Conservation (phyloP, 2,113 vertebrate genomes). For the Tretioscincus oriximinensis region DNA sequence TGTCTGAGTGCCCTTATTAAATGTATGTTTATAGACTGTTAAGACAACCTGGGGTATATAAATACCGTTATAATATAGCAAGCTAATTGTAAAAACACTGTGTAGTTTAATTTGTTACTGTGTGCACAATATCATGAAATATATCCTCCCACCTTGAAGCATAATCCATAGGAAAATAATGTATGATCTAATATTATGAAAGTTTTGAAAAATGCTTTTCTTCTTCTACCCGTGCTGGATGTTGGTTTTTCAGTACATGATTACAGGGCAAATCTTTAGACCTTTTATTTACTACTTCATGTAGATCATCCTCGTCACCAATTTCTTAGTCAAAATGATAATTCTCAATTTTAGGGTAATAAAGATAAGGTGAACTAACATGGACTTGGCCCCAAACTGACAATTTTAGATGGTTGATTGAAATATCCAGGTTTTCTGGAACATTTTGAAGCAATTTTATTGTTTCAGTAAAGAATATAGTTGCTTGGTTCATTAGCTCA, state of each 20-base stretch:
- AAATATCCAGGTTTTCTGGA: slow-evolving; percentile 16
- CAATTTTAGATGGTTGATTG: slow-evolving; percentile 8
- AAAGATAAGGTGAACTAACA: background rate
- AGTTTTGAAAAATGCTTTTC: background rate
- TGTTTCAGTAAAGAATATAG: slow-evolving; percentile 33
- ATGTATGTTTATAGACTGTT: slow-evolving; percentile 28
- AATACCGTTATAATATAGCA: slow-evolving; percentile 33
- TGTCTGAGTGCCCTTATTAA: slow-evolving; percentile 38
- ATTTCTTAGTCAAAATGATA: background rate
- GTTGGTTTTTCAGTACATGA: background rate
- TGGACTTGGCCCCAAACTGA: background rate
- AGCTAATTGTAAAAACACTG: slow-evolving; percentile 33
- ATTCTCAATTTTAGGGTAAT: background rate
- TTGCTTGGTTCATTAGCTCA: slow-evolving; percentile 39
- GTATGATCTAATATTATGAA: slow-evolving; percentile 15
- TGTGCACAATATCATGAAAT: slow-evolving; percentile 33
- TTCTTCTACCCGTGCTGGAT: background rate
- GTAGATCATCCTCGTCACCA: rapidly evolving
- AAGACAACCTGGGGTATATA: slow-evolving; percentile 31
- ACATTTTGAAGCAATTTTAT: slow-evolving; percentile 25
- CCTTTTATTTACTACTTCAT: background rate
- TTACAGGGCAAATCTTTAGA: background rate
- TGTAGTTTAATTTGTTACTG: slow-evolving; percentile 33
- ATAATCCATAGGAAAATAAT: slow-evolving; percentile 24
- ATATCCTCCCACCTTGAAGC: slow-evolving; percentile 28